phyloP scores from a whole-genome alignment of 2,888 invertebrate genomes.

The Drosophila falleni region DNA sequence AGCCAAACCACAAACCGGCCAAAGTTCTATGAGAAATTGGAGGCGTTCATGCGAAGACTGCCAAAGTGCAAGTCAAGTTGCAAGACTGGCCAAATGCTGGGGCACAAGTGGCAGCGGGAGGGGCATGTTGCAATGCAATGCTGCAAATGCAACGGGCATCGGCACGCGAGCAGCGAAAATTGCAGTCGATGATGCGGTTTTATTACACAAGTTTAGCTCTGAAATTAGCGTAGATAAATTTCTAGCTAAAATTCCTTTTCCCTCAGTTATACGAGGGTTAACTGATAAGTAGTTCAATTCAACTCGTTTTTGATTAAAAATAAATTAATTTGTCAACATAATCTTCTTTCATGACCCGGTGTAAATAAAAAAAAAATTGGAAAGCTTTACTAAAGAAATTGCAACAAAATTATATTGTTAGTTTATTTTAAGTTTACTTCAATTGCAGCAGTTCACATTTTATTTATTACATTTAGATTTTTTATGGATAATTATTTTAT shows the following conservation, averaged over 20 bases:
- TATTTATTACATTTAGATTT: no score
- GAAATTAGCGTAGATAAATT: constrained; percentile 83
- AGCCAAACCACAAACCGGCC: constrained; percentile 9
- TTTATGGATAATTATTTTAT: no score
- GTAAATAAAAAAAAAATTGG: no score
- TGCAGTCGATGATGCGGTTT: constrained; percentile 72
- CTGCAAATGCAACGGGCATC: constrained; percentile 16
- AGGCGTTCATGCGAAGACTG: constrained; percentile 68
- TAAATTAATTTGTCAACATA: neutral
- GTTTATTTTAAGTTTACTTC: no score
- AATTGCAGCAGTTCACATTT: no score
- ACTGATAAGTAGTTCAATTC: neutral
- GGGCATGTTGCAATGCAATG: constrained; percentile 30
- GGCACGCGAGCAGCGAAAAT: constrained; percentile 76
- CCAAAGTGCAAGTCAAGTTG: constrained; percentile 36
- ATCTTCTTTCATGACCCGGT: no score
- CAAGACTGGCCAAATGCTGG: neutral
- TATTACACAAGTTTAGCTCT: constrained; percentile 78
- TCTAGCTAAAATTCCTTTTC: constrained; percentile 68
- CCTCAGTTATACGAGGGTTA: constrained; percentile 5
- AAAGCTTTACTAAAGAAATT: no score
- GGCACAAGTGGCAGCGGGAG: neutral
- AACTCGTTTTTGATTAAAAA: neutral
- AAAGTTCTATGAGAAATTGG: constrained; percentile 61
- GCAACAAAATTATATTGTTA: no score